Percentiles rank a stretch among this genome's conserved stretches.
These are phyloP conservation scores for Melieria crassipennis DNA, from an alignment of 2,888 invertebrate species.

Conservation along the genomic window DNA sequence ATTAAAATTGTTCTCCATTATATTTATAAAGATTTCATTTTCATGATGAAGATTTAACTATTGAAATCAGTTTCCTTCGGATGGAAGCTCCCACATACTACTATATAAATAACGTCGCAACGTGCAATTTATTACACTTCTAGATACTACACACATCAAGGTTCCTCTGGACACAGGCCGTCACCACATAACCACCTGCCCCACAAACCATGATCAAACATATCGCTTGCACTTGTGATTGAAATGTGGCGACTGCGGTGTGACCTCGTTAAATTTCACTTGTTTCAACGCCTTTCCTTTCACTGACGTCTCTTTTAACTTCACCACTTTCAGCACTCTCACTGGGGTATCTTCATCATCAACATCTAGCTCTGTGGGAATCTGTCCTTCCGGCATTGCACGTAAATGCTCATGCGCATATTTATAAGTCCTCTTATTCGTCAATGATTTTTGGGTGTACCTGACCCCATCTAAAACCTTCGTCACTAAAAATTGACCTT, in stretches of 20 bases:
- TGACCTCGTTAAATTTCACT: neutral
- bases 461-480: conserved; percentile 26
- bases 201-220: neutral
- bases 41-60: no score
- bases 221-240: neutral
- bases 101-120: no score
- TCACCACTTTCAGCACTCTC: neutral
- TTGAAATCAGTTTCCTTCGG: no score
- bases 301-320: neutral
- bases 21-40: no score
- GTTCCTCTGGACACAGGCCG: neutral
- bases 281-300: neutral
- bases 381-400: conserved; percentile 30
- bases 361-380: conserved; percentile 22
- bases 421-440: conserved; percentile 15
- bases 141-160: neutral
- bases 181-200: neutral
- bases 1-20: no score
- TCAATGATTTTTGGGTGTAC: conserved; percentile 19
- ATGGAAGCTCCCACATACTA: no score
- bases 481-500: conserved; percentile 27
- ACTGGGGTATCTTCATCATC: conserved; percentile 9
- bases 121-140: no score
- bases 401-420: conserved; percentile 19
- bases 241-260: neutral